Evolutionary conservation across 2,888 invertebrate species (phyloP), one percentile per base, ranked within the genome.

Genomic region (Hyles lineata): DNA sequence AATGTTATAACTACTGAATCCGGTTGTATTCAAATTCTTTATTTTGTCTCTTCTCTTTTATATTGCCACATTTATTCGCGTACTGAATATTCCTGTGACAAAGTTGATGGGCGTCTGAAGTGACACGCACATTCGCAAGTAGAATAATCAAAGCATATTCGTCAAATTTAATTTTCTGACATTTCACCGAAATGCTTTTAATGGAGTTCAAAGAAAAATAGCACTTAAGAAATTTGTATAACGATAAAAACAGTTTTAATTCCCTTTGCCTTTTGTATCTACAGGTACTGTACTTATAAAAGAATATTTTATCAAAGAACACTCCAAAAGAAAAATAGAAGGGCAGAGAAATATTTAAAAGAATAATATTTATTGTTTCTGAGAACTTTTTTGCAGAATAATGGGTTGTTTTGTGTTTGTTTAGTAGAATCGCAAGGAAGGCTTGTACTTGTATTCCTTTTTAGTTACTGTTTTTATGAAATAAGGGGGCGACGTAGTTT

Each of bases 281-380:
- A 70, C 71, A 74, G 75, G 74, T 77, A 75, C 75, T 19, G 70
- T 74, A 71, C 75, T 74, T 77, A 76, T 71, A 76, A 77, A 77
- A 75, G 76, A 76, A 78, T 77, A 77, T 76, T 77, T 76, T 77
- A 78, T 76, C 77, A 77, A 78, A 77, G 75, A 75, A 74, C 72
- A 70, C 74, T 73, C 74, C 72, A 70, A 43, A 73, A 72, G 70
- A 74, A 75, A 35, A 67, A 67, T 17, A 77, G 76, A 75, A 62
- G 76, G 74, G 74, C 72, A 76, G 74, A 77, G 74, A 77, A 76
- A 77, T 73, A 77, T 75, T 77, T 77, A 77, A 73, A 77, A 76
- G 73, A 75, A 43, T 23, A 60, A 71, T 43, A 21, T 43, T 71
- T 60, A 23, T 70, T 70, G 43, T 43, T 60, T 43, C 60, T 19